Conservation (phyloP, 2,888 invertebrate species). For the Thalpophila matura region DNA sequence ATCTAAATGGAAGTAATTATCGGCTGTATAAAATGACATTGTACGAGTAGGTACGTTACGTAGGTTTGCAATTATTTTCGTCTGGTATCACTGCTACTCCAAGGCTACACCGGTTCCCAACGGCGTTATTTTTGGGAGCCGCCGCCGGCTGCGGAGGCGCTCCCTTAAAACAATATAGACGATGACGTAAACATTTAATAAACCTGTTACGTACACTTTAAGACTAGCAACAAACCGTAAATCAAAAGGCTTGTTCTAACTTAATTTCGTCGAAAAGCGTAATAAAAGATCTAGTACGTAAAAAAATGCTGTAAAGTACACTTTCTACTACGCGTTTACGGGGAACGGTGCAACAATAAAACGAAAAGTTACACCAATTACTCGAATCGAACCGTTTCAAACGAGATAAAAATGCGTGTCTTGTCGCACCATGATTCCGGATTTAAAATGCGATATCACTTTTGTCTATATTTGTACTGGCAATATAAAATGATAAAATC, state of each 20-base stretch:
- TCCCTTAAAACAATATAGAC: too few relatives aligned
- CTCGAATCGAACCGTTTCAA: constrained; percentile 64
- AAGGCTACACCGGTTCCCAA: too few relatives aligned
- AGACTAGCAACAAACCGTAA: constrained; percentile 17
- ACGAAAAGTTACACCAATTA: constrained; percentile 65
- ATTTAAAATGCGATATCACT: constrained; percentile 53
- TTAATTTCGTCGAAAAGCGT: constrained; percentile 33
- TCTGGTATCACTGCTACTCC: too few relatives aligned
- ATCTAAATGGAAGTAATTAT: constrained; percentile 47
- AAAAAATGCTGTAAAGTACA: constrained; percentile 64
- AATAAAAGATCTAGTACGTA: constrained; percentile 44
- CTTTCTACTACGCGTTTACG: constrained; percentile 71
- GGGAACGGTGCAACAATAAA: constrained; percentile 65
- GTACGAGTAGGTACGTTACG: constrained; percentile 39
- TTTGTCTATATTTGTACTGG: too few relatives aligned
- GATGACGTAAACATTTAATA: constrained; percentile 33
- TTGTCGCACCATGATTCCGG: constrained; percentile 44
- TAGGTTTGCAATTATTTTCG: too few relatives aligned
- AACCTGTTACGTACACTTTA: constrained; percentile 6
- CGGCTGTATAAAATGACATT: constrained; percentile 26
- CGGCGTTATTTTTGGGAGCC: too few relatives aligned
- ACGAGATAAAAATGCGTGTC: constrained; percentile 62
- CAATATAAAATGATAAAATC: too few relatives aligned
- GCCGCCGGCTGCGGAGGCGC: too few relatives aligned
- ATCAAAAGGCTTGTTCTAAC: constrained; percentile 15